Conservation (phyloP, 2,113 vertebrate genomes). For the Pituophis catenifer region DNA sequence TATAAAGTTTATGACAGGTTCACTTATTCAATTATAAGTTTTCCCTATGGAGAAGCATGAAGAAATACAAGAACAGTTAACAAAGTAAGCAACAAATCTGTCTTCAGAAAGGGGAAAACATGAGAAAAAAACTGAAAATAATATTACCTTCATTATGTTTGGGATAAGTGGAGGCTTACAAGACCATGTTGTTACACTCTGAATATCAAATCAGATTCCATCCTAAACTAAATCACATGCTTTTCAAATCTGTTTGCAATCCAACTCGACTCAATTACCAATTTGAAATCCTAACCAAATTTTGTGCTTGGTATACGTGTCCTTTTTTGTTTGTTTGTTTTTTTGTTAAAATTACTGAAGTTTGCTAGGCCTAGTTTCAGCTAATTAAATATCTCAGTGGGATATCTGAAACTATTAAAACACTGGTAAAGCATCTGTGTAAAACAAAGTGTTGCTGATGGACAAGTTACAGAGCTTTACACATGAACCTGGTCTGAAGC, state of each 20-base stretch:
- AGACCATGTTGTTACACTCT: background rate
- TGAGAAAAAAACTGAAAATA: background rate
- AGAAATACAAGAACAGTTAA: background rate
- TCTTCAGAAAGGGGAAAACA: background rate
- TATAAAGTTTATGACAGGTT: background rate
- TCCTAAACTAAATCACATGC: background rate
- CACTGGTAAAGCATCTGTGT: background rate
- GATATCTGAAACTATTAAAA: background rate
- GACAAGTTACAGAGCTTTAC: background rate
- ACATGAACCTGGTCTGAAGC: background rate
- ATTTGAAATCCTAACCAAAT: background rate
- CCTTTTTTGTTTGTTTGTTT: background rate
- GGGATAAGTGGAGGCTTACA: background rate
- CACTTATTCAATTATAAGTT: background rate
- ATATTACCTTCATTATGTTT: background rate
- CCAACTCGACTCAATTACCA: background rate
- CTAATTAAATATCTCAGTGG: background rate
- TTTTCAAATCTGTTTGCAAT: background rate
- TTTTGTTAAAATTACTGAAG: background rate
- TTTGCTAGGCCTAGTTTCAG: background rate
- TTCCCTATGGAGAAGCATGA: background rate
- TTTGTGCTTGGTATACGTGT: background rate
- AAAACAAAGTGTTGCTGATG: background rate
- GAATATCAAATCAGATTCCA: background rate
- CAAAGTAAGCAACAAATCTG: background rate